Evolutionary conservation across 2,888 invertebrate species (phyloP), one percentile per base, ranked within the genome.

Genomic region (Anthophora plumipes): DNA sequence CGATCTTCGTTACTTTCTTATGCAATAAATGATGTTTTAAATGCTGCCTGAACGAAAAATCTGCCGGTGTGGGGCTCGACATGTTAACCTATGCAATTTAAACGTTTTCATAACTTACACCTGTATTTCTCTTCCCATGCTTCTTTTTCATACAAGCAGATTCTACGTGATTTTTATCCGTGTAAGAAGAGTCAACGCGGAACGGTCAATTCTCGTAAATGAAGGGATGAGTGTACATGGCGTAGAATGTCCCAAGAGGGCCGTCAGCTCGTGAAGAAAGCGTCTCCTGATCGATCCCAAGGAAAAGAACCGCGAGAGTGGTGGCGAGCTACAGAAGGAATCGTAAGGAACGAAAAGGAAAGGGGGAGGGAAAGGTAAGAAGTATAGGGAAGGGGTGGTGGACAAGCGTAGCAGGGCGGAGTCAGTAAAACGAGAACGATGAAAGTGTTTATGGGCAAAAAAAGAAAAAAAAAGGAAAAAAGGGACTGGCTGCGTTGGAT

Each of bases 401-500:
- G 25, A 41, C n/a, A 4, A 31, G 31, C 31, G 31, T 31, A 3
- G 52, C 22, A 69, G 77, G 77, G 82, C 74, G 73, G 76, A 80
- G 83, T 54, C 76, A 57, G 66, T 81, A 72, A 78, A 72, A 70
- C 63, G 70, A 64, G 77, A 75, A 70, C 61, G 82, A 87, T 55
- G 77, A 80, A 85, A 88, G 84, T 87, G 87, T 87, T 87, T 84
- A 83, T 80, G 61, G 77, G 79, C 76, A 81, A 72, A 55, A 37
- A 31, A 22, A 20, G 9, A 20, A 22, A 22, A 52, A 3, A 37
- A 17, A 55, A 8, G 39, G 20, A 41, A 17, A 68, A 85, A 82
- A 84, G 83, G 77, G 79, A 87, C 76, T 70, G 86, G 68, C 80
- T 74, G 69, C 77, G 81, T 82, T 57, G 86, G 88, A 88, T 89